Evolutionary conservation across 2,797 vertebrate genomes (phyloP), one percentile per base, ranked within the genome.

Genomic region (Siniperca obscura): DNA sequence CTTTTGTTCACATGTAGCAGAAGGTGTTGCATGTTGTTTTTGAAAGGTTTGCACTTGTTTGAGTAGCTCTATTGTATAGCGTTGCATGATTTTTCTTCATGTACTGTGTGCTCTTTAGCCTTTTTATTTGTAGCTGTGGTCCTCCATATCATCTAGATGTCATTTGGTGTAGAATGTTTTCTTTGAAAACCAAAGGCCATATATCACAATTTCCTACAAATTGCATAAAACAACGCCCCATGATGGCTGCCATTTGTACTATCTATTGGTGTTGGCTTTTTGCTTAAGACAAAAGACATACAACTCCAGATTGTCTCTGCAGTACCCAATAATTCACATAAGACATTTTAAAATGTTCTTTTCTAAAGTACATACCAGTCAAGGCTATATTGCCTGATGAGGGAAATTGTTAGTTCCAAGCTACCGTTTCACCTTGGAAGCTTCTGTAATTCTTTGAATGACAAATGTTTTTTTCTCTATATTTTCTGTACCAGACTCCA

Each of bases 401-500:
- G 36, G 36, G 36, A 36, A 36, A 36, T 36, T 7, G 1, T 36
- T 36, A 36, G 38, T 53, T 50, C 12, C 25, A 44, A 7, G 8
- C 60, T 52, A 36, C 11, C 9, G 11, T 25, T 59, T 40, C 40
- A 70, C 36, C 17, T 48, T 27, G 9, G 2, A 59, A 71, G 53
- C 46, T 22, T 80, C 34, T 77, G 52, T 44, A 9, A 36, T 1
- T 11, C 27, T 72, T 42, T 76, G 4, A 64, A 38, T 64, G 17
- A 30, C 9, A 60, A 27, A 59, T 57, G 2, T 25, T 50, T 73
- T 5, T 74, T 17, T 80, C 16, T 60, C 1, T 77, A 4, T 57
- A 4, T 36, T 65, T 22, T 66, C 38, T 82, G 25, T 36, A 13
- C 46, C 90, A 99, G 98, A 99, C 98, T 74, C 98, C 98, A 9